Conservation (phyloP, 2,888 invertebrate species). For the Epinotia brunnichana region DNA sequence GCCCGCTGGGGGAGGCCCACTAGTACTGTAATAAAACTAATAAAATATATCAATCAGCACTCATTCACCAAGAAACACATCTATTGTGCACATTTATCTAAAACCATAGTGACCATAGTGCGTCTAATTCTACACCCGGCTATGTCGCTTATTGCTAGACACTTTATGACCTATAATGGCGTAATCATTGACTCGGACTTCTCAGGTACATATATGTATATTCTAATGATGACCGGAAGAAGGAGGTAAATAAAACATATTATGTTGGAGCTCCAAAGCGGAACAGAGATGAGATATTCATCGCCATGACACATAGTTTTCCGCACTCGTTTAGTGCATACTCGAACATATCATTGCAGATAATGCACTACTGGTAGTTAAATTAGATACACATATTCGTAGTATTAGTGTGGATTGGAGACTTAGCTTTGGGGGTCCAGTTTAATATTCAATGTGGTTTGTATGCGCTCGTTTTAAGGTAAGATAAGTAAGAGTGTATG, state of each 20-base stretch:
- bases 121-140: neutral
- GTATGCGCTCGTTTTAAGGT: no score
- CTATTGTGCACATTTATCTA: neutral
- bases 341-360: constrained; percentile 47
- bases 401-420: no score
- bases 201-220: constrained; percentile 2
- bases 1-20: neutral
- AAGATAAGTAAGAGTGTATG: no score
- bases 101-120: neutral
- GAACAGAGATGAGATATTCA: constrained; percentile 54
- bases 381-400: no score
- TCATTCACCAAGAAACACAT: neutral
- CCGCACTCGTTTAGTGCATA: constrained; percentile 56
- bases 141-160: neutral
- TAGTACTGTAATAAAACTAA: constrained; percentile 3
- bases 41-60: neutral
- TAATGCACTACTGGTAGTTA: constrained; percentile 28
- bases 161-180: neutral
- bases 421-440: no score
- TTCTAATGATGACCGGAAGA: constrained; percentile 31
- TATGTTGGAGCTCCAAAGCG: constrained; percentile 53
- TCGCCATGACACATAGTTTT: constrained; percentile 55
- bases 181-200: neutral
- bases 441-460: no score
- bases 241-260: constrained; percentile 23